Percentiles rank a stretch among this genome's conserved stretches.
Evolutionary conservation across 2,888 invertebrate genomes (phyloP).

Genomic region (Acronicta leporina): DNA sequence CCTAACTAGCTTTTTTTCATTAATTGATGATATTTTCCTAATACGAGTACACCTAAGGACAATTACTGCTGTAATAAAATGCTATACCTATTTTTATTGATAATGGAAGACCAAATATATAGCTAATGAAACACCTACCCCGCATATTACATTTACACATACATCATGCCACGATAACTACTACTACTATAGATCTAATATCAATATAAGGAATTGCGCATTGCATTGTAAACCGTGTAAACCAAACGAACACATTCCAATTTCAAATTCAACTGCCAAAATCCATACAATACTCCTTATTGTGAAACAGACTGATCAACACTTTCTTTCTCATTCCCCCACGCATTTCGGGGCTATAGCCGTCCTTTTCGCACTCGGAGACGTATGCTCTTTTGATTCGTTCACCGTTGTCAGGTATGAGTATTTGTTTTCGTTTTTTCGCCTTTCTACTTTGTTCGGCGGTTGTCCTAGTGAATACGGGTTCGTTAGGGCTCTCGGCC

Average conservation of each 20-base stretch:
- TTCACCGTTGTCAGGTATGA: constrained; percentile 70
- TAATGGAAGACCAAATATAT: no score
- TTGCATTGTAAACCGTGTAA: constrained; percentile 1
- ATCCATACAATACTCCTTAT: constrained; percentile 80
- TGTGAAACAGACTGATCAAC: constrained; percentile 77
- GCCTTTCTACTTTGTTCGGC: constrained; percentile 59
- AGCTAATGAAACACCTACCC: no score
- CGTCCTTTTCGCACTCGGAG: constrained; percentile 71
- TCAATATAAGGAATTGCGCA: constrained; percentile 6
- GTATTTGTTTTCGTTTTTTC: constrained; percentile 73
- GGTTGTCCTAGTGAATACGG: constrained; percentile 52
- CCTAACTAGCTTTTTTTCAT: no score
- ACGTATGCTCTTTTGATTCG: constrained; percentile 75
- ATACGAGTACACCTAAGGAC: no score
- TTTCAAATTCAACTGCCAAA: constrained; percentile 41
- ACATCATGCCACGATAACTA: constrained; percentile 24
- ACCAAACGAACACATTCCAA: constrained; percentile 1
- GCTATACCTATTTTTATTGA: no score
- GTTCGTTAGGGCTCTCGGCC: constrained; percentile 57
- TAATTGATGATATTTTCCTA: no score
- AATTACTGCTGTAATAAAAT: no score
- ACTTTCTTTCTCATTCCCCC: constrained; percentile 76
- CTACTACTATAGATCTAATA: constrained; percentile 10
- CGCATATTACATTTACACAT: constrained; percentile 25
- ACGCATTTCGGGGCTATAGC: constrained; percentile 66